phyloP scores from a whole-genome alignment of 2,888 invertebrate genomes.

The Napeogenes inachia region DNA sequence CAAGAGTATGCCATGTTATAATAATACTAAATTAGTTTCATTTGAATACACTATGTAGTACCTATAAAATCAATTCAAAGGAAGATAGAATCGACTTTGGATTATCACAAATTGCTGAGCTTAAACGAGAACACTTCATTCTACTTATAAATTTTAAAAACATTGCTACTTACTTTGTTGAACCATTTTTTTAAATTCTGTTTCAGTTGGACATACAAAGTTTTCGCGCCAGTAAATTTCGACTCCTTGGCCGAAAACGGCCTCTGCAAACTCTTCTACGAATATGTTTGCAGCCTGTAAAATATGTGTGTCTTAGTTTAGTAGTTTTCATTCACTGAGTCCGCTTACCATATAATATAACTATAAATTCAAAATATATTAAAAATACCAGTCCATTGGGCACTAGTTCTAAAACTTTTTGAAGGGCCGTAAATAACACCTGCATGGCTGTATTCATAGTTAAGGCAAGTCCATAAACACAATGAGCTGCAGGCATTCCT shows the following conservation, averaged over 20 bases:
- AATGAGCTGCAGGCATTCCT: constrained; percentile 44
- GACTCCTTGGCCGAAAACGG: constrained; percentile 95
- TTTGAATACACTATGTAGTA: too few species aligned
- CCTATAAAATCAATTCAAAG: too few species aligned
- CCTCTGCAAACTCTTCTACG: constrained; percentile 62
- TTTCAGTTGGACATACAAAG: constrained; percentile 89
- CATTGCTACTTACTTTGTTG: constrained; percentile 79
- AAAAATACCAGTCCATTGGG: constrained; percentile 12
- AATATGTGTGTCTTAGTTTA: not conserved
- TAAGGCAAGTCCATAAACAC: constrained; percentile 21
- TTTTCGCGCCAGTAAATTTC: constrained; percentile 96
- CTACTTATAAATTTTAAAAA: not conserved
- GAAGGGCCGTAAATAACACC: not conserved
- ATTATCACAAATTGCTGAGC: too few species aligned
- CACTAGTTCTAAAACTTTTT: constrained; percentile 10
- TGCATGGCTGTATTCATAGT: constrained; percentile 19
- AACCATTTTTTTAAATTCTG: constrained; percentile 91
- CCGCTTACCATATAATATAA: not conserved
- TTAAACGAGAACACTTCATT: too few species aligned
- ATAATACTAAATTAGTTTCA: too few species aligned
- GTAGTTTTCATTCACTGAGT: too few species aligned
- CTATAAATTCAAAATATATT: too few species aligned
- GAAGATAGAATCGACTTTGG: too few species aligned
- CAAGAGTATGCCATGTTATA: too few species aligned
- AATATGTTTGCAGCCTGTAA: constrained; percentile 17